Evolutionary conservation across 2,113 vertebrate species (phyloP).

Genomic region (Neopipo cinnamomea): DNA sequence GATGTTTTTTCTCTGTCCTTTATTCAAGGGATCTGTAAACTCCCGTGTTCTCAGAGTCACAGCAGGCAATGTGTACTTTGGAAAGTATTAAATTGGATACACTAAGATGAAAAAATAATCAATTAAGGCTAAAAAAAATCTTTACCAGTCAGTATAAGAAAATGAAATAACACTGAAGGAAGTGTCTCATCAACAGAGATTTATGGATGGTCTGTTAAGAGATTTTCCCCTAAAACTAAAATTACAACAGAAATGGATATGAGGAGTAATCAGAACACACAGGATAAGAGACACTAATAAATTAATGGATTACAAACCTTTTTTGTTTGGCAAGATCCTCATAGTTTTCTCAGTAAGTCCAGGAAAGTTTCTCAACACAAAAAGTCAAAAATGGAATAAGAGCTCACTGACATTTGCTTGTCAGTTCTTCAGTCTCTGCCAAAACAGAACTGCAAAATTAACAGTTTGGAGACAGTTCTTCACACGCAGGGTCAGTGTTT

Average conservation of each 20-base stretch:
- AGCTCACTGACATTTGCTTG: background rate
- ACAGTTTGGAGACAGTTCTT: background rate
- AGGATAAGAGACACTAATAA: background rate
- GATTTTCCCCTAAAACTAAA: background rate
- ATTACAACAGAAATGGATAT: background rate
- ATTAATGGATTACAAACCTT: accelerated
- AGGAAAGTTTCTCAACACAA: accelerated
- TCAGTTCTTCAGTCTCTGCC: background rate
- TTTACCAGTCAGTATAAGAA: background rate
- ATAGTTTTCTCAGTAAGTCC: background rate
- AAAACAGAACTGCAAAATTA: background rate
- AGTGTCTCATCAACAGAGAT: background rate
- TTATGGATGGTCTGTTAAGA: background rate
- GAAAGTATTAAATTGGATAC: background rate
- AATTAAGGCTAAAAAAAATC: background rate
- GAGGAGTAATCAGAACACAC: background rate
- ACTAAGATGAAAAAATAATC: background rate
- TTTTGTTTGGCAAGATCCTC: background rate
- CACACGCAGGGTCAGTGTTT: background rate
- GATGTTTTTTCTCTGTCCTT: background rate
- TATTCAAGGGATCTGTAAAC: background rate
- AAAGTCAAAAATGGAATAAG: background rate
- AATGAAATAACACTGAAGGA: background rate
- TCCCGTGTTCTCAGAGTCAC: background rate
- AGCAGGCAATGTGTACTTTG: background rate